These are phyloP conservation scores for Bufo bufo DNA, from an alignment of 2,113 vertebrate genomes.

Conservation along the genomic window DNA sequence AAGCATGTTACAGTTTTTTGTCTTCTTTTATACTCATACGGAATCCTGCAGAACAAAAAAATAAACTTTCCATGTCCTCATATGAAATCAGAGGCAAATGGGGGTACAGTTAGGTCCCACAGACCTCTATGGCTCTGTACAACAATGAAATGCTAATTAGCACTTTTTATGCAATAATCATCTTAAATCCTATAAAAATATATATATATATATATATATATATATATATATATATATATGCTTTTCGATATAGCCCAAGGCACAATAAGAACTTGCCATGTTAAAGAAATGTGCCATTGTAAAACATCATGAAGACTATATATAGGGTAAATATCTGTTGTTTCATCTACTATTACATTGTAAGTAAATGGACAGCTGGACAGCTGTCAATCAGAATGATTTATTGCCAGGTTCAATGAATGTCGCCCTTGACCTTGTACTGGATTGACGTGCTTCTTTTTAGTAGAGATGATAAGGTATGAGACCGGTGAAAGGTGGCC, in stretches of 20 bases:
- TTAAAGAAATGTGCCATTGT: neutral
- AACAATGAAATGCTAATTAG: neutral
- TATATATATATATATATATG: no score
- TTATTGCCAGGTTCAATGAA: slow-evolving; percentile 28
- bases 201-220: no score
- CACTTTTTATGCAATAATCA: neutral
- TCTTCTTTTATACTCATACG: no score
- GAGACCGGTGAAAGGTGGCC: neutral
- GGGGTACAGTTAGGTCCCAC: no score
- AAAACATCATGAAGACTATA: neutral
- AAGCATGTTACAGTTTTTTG: no score
- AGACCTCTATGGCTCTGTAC: no score
- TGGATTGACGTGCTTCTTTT: slow-evolving; percentile 17
- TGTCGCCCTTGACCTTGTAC: slow-evolving; percentile 26
- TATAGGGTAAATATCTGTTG: neutral
- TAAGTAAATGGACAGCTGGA: neutral
- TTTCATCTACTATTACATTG: neutral
- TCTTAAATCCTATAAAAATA: no score
- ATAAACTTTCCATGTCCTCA: no score
- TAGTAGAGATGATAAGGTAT: slow-evolving; percentile 13
- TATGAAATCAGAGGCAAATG: no score
- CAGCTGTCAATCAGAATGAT: slow-evolving; percentile 41
- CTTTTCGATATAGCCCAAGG: neutral
- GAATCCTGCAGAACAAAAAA: no score
- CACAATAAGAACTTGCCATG: neutral